Evolutionary conservation across 2,113 vertebrate genomes (phyloP).

Genomic region (Ia io): DNA sequence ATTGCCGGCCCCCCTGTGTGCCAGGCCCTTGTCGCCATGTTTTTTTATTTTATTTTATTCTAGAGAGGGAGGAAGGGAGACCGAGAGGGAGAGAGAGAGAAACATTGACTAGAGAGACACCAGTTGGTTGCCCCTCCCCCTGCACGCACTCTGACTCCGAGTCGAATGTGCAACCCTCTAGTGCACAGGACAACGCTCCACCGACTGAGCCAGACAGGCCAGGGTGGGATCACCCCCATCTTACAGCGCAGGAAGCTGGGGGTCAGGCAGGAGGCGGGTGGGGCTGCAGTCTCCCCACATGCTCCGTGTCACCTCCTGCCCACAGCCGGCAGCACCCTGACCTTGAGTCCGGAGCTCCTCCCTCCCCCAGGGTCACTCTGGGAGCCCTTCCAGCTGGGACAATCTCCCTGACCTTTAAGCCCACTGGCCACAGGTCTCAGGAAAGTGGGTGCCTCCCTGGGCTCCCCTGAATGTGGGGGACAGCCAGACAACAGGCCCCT

Average conservation of each 20-base stretch:
- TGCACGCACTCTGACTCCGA: no score
- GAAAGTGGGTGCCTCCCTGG: neutral
- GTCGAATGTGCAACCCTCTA: no score
- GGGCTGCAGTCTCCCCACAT: no score
- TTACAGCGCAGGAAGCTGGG: neutral
- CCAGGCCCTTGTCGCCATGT: neutral
- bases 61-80: no score
- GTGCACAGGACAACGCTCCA: no score
- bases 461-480: neutral
- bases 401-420: neutral
- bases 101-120: no score
- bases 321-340: no score
- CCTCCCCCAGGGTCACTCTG: neutral
- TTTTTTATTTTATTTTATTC: no score
- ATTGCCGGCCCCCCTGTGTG: neutral
- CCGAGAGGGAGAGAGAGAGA: no score
- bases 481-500: neutral
- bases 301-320: no score
- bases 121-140: no score
- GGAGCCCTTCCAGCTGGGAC: neutral
- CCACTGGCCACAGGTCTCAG: neutral
- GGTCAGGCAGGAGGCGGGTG: accelerated
- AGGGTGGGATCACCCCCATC: neutral
- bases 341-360: neutral
- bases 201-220: no score